Evolutionary conservation across 2,888 invertebrate species (phyloP), one percentile per base, ranked within the genome.

Genomic region (Halictus quadricinctus): DNA sequence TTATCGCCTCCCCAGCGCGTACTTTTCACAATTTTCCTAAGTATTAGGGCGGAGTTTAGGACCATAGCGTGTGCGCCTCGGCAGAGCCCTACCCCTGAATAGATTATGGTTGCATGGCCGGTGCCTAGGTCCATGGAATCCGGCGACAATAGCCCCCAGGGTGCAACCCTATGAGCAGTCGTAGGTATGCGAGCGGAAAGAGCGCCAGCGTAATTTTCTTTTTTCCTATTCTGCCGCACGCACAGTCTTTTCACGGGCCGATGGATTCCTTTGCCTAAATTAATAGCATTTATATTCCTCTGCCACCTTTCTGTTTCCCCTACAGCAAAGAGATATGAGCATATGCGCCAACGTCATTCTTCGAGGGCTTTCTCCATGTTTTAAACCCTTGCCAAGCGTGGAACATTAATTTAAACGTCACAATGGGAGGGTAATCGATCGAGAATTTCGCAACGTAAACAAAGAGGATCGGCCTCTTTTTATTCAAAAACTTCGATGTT

Each of bases 251-350:
- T 94, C 91, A 94, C 93, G 93, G 93, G 87, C 89, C 91, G 92
- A 90, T 92, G 93, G 88, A 93, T 93, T 93, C 91, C 91, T 93
- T 93, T 92, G 90, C 89, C 84, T 85, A 91, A 94, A 94, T 94
- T 94, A 94, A 94, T 93, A 91, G 92, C 91, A 87, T 92, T 92
- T 91, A 91, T 93, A 92, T 91, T 91, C 92, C 93, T 91, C 54
- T 69, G 25, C 90, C 90, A 69, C 85, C 84, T 36, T 75, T 25
- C 36, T 21, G 15, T 70, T n/a, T 72, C 54, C 78, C 25, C 76
- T 54, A 29, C 1, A 18, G 25, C 41, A 58, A 83, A 81, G 69
- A 46, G 46, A 60, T 88, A 80, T 54, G 85, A 86, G 84, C 91
- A 90, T 93, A 93, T 93, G 93, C 91, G 87, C 89, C 84, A 87